Conservation (phyloP, 2,113 vertebrate species). For the Strix uralensis region DNA sequence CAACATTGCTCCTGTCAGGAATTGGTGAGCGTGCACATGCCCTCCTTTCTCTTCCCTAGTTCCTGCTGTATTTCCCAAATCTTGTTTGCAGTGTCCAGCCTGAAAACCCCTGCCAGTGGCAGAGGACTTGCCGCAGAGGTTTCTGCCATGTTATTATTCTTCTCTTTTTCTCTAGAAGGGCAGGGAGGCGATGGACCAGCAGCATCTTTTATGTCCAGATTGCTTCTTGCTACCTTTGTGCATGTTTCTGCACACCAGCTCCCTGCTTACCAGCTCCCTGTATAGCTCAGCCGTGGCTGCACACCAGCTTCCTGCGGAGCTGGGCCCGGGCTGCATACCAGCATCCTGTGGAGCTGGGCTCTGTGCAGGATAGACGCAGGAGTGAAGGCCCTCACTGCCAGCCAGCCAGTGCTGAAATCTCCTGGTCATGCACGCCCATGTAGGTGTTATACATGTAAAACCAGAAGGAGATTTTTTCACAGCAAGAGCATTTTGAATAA, state of each 20-base stretch:
- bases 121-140: neutral
- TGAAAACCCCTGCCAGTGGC: neutral
- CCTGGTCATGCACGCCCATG: fast-evolving
- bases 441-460: fast-evolving
- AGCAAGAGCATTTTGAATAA: neutral
- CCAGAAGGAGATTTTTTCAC: neutral
- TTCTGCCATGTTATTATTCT: neutral
- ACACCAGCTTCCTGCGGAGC: neutral
- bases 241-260: neutral
- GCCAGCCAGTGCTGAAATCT: neutral
- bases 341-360: neutral
- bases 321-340: neutral
- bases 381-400: neutral
- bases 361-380: fast-evolving
- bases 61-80: neutral
- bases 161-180: neutral
- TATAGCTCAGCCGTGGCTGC: neutral
- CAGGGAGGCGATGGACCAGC: neutral
- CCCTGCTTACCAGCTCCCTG: neutral
- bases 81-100: neutral
- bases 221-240: neutral
- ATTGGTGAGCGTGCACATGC: neutral
- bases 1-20: neutral
- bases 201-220: neutral
- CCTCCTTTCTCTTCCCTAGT: neutral